Percentiles rank a stretch among this genome's conserved stretches.
phyloP scores from a whole-genome alignment of 2,113 vertebrate species.

The Platysternon megacephalum region DNA sequence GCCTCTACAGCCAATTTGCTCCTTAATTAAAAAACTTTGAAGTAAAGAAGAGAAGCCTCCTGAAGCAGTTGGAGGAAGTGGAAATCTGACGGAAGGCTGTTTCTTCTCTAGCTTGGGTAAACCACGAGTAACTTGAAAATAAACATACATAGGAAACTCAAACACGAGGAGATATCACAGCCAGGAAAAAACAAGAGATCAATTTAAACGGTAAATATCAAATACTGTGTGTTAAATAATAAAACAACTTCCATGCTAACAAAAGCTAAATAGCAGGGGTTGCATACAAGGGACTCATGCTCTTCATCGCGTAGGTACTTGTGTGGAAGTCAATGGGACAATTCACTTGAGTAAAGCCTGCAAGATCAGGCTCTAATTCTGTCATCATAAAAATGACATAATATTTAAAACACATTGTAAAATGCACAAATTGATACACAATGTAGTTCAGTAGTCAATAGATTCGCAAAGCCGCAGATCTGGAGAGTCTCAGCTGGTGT shows the following conservation, averaged over 20 bases:
- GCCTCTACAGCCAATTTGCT: background rate
- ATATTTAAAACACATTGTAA: constrained; percentile 1
- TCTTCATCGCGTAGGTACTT: background rate
- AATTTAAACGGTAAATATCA: background rate
- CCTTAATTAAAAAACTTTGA: background rate
- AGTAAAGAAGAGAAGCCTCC: background rate
- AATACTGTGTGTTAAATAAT: background rate
- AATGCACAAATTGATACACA: background rate
- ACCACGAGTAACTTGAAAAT: background rate
- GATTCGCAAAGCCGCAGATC: background rate
- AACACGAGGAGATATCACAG: background rate
- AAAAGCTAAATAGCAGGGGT: background rate
- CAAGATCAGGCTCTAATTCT: background rate
- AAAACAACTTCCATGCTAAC: background rate
- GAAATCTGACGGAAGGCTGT: background rate
- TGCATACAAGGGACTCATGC: background rate
- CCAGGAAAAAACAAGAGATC: background rate
- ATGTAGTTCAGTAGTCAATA: background rate
- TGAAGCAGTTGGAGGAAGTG: background rate
- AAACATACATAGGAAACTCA: background rate
- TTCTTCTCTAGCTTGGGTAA: background rate
- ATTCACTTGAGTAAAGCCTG: background rate
- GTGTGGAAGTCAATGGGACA: background rate
- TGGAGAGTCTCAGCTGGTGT: background rate
- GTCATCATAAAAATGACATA: background rate